phyloP scores from a whole-genome alignment of 2,888 invertebrate species.

The Oxytorus armatus region DNA sequence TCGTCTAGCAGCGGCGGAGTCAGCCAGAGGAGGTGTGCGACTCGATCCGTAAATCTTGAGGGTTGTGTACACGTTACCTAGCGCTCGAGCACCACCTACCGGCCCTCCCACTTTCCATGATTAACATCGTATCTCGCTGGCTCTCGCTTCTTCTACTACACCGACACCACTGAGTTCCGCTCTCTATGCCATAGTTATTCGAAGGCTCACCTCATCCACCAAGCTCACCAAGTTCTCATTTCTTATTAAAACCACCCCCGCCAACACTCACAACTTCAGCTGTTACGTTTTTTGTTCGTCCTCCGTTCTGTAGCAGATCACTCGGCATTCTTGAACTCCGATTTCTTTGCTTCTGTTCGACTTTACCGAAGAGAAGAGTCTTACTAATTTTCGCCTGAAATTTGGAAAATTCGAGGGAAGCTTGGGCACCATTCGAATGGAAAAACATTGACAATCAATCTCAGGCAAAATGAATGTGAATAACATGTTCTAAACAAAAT shows the following conservation, averaged over 20 bases:
- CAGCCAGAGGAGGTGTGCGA: slow-evolving; percentile 60
- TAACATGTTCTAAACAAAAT: too few relatives aligned
- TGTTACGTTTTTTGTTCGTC: slow-evolving; percentile 37
- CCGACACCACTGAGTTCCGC: slow-evolving; percentile 46
- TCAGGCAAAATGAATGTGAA: neutral
- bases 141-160: slow-evolving; percentile 35
- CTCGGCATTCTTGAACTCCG: slow-evolving; percentile 10
- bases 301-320: neutral
- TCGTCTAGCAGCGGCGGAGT: slow-evolving; percentile 50
- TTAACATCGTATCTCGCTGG: slow-evolving; percentile 61
- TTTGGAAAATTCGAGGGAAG: neutral
- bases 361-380: neutral
- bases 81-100: slow-evolving; percentile 53
- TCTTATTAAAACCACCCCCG: slow-evolving; percentile 36
- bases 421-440: neutral
- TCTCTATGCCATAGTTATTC: slow-evolving; percentile 57
- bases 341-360: slow-evolving; percentile 4
- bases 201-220: slow-evolving; percentile 16
- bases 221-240: slow-evolving; percentile 57
- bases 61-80: slow-evolving; percentile 59
- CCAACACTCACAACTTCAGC: slow-evolving; percentile 35
- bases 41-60: slow-evolving; percentile 66
- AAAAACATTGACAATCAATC: neutral
- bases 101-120: slow-evolving; percentile 64
- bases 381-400: neutral